Evolutionary conservation across 2,888 invertebrate genomes (phyloP).

Genomic region (Pyrrhia umbra): DNA sequence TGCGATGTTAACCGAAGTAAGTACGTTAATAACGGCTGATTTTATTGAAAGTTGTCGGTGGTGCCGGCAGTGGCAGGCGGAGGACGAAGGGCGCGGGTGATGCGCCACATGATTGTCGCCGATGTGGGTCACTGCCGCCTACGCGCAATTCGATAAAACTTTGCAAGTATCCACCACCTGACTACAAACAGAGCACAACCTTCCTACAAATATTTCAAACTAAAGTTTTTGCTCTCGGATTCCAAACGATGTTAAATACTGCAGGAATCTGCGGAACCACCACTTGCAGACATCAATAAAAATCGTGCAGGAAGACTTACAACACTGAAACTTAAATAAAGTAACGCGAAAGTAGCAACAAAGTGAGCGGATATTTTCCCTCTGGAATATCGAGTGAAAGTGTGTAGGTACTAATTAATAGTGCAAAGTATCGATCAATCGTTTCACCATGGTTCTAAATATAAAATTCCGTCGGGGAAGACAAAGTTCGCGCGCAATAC

Average conservation of each 20-base stretch:
- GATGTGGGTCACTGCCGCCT: conserved; percentile 88
- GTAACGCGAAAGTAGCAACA: conserved; percentile 37
- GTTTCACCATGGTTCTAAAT: conserved; percentile 90
- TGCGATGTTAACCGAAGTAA: conserved; percentile 17
- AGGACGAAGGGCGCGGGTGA: conserved; percentile 79
- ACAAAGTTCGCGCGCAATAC: conserved; percentile 90
- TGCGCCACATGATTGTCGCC: conserved; percentile 77
- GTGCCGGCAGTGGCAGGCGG: conserved; percentile 51
- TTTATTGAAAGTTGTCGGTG: conserved; percentile 67
- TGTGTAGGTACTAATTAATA: conserved; percentile 82
- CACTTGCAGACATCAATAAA: conserved; percentile 33
- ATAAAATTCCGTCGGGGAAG: conserved; percentile 89
- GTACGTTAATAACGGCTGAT: conserved; percentile 33
- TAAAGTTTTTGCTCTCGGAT: conserved; percentile 34
- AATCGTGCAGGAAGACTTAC: conserved; percentile 30
- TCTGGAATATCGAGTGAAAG: conserved; percentile 75
- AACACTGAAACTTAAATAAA: conserved; percentile 41
- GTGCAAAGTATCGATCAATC: conserved; percentile 90
- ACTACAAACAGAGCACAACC: conserved; percentile 60
- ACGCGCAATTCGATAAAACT: conserved; percentile 88
- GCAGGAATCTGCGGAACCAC: conserved; percentile 22
- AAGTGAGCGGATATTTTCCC: conserved; percentile 42
- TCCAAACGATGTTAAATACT: neutral
- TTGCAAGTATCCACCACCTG: conserved; percentile 76
- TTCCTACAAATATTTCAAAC: conserved; percentile 26